A percentile compares a stretch with the other conserved stretches of the same genome.
Evolutionary conservation across 2,113 vertebrate genomes (phyloP).

Genomic region (Melozone crissalis): DNA sequence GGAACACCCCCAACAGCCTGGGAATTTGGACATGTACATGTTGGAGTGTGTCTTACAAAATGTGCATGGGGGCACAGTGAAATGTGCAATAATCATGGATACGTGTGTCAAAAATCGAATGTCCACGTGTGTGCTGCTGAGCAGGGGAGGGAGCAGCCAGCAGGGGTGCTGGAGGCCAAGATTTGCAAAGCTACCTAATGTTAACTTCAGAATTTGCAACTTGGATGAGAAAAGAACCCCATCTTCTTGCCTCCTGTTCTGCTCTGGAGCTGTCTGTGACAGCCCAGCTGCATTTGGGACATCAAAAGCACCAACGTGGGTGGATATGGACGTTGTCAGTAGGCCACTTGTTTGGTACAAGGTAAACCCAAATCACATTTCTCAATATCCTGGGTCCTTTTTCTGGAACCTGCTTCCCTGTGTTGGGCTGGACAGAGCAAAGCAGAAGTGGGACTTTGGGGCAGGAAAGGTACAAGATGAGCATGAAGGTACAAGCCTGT

Average conservation of each 20-base stretch:
- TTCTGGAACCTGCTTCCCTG: background rate
- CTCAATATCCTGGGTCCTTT: background rate
- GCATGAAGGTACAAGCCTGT: background rate
- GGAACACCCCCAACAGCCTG: background rate
- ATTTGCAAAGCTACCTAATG: background rate
- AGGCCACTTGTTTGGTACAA: background rate
- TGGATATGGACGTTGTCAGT: background rate
- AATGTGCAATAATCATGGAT: background rate
- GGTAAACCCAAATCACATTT: background rate
- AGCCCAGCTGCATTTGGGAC: background rate
- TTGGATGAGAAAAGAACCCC: background rate
- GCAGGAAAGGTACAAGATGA: background rate
- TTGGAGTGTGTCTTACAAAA: background rate
- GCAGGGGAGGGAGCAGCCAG: conserved; percentile 7
- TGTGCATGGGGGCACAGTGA: accelerated
- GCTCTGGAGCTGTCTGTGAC: background rate
- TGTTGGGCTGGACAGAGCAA: background rate
- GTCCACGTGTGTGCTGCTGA: background rate
- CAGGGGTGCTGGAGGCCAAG: conserved; percentile 33
- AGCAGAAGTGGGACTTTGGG: background rate
- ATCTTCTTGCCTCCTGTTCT: background rate
- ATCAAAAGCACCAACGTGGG: background rate
- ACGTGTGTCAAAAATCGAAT: accelerated
- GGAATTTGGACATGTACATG: accelerated
- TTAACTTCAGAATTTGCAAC: background rate